phyloP scores from a whole-genome alignment of 2,797 vertebrate species.

The Mareca strepera region DNA sequence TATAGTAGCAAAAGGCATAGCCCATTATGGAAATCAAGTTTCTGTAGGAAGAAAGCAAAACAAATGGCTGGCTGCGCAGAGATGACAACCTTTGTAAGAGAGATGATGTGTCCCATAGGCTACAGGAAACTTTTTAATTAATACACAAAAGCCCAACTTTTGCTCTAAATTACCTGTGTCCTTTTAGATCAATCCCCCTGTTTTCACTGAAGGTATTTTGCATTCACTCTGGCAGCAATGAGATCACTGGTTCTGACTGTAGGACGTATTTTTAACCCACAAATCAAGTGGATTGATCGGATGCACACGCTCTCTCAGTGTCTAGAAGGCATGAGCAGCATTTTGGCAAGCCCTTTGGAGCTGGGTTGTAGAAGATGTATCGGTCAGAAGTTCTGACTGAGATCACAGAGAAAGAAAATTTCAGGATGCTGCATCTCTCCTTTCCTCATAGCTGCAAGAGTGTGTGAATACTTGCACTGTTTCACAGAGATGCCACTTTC shows the following conservation, averaged over 20 bases:
- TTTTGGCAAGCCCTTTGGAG: constrained; percentile 45
- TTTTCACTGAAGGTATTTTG: constrained; percentile 30
- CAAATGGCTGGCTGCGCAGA: constrained; percentile 31
- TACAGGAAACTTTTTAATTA: constrained; percentile 49
- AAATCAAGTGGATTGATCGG: constrained; percentile 57
- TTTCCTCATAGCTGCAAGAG: neutral
- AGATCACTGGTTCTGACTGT: constrained; percentile 58
- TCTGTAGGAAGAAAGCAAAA: constrained; percentile 18
- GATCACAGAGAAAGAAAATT: constrained; percentile 20
- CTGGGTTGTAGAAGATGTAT: neutral
- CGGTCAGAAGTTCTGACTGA: neutral
- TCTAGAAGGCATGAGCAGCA: constrained; percentile 15
- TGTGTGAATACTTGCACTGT: neutral
- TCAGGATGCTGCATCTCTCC: neutral
- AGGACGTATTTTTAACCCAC: constrained; percentile 32
- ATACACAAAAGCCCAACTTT: constrained; percentile 46
- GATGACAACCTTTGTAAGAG: constrained; percentile 52
- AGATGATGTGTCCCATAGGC: constrained; percentile 50
- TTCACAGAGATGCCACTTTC: neutral
- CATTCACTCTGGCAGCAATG: constrained; percentile 53
- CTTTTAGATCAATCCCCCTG: constrained; percentile 55
- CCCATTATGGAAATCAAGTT: neutral
- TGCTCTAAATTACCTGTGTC: constrained; percentile 56
- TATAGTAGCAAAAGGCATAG: neutral
- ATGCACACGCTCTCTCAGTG: neutral